Conservation (phyloP, 2,797 vertebrate genomes). For the Acestrorhynchus altus region DNA sequence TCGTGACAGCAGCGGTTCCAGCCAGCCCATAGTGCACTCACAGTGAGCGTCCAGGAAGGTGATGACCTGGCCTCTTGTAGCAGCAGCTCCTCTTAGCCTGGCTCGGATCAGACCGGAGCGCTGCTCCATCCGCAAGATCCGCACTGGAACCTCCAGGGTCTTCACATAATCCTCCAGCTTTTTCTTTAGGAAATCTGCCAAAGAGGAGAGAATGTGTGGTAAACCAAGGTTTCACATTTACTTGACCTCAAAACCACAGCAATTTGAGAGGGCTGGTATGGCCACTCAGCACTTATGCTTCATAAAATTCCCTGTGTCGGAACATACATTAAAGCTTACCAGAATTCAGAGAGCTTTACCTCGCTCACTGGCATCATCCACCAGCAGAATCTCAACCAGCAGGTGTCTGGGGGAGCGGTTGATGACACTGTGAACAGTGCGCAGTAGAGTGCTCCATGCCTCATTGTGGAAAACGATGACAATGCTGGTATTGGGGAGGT, state of each 20-base stretch:
- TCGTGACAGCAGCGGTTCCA: conserved; percentile 92
- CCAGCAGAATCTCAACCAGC: conserved; percentile 89
- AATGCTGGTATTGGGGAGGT: conserved; percentile 94
- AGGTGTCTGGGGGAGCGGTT: conserved; percentile 88
- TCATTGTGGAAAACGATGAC: conserved; percentile 99
- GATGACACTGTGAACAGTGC: conserved; percentile 92
- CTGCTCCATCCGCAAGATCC: conserved; percentile 93
- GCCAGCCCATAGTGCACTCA: conserved; percentile 93
- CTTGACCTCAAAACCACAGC: conserved; percentile 9
- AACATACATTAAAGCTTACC: background rate
- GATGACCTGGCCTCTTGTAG: conserved; percentile 91
- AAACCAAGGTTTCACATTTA: conserved; percentile 21
- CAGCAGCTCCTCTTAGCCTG: conserved; percentile 89
- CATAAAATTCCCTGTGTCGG: background rate
- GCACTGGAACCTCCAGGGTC: conserved; percentile 85
- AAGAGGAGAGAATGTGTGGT: background rate
- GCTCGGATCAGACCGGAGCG: conserved; percentile 94
- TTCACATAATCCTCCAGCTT: conserved; percentile 87
- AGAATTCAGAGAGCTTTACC: conserved; percentile 70
- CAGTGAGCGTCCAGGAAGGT: conserved; percentile 99
- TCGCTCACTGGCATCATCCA: conserved; percentile 96
- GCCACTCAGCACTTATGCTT: background rate
- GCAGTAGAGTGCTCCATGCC: conserved; percentile 95
- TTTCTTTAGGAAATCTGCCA: conserved; percentile 90
- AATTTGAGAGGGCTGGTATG: background rate